These are phyloP conservation scores for Diplodus sargus DNA, from an alignment of 2,797 vertebrate species.

Conservation along the genomic window DNA sequence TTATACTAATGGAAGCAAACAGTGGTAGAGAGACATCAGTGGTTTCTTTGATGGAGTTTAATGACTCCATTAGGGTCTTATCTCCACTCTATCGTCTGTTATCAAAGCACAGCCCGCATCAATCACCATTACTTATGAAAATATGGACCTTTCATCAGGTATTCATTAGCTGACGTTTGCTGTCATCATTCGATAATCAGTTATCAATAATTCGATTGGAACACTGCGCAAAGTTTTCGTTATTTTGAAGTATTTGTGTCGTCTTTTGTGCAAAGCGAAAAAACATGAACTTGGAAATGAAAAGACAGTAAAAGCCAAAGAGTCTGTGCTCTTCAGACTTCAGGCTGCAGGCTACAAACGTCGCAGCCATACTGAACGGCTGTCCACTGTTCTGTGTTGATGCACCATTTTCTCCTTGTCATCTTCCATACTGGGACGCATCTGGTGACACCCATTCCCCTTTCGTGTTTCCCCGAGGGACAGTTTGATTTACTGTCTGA, in stretches of 20 bases:
- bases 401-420: constrained; percentile 83
- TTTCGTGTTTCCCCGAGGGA: constrained; percentile 71
- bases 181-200: constrained; percentile 29
- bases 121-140: constrained; percentile 37
- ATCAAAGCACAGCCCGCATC: constrained; percentile 49
- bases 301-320: constrained; percentile 34
- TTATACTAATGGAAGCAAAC: constrained; percentile 72
- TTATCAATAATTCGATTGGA: constrained; percentile 7
- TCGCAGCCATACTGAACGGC: constrained; percentile 46
- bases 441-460: constrained; percentile 75
- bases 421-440: constrained; percentile 77
- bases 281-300: constrained; percentile 14
- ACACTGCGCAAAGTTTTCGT: neutral
- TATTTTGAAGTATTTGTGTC: neutral
- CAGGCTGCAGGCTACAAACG: constrained; percentile 49
- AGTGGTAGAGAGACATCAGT: constrained; percentile 54
- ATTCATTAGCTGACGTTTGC: constrained; percentile 27
- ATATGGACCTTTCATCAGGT: constrained; percentile 43
- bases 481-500: constrained; percentile 80
- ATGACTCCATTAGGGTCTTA: constrained; percentile 73
- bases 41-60: constrained; percentile 70
- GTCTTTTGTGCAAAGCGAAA: constrained; percentile 1
- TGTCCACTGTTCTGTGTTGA: constrained; percentile 66
- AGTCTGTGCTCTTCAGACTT: constrained; percentile 39
- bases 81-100: constrained; percentile 53